These are phyloP conservation scores for Hirudinaria manillensis DNA, from an alignment of 2,888 invertebrate genomes.

Conservation along the genomic window DNA sequence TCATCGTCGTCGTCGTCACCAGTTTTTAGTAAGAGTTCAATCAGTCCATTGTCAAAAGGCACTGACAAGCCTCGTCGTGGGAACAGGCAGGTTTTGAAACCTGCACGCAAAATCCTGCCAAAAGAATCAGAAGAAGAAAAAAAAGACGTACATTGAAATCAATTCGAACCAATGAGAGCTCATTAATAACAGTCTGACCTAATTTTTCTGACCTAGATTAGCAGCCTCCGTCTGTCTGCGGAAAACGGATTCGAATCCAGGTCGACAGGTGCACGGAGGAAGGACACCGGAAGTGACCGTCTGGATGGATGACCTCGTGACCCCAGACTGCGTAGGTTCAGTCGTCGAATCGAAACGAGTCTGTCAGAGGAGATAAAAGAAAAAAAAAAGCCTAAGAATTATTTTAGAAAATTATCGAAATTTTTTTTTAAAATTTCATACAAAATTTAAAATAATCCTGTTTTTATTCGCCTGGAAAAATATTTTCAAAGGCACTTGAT, in stretches of 20 bases:
- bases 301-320: neutral
- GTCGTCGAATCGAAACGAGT: neutral
- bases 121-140: neutral
- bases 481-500: no score
- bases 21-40: neutral
- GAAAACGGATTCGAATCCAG: neutral
- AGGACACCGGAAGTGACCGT: slow-evolving; percentile 9
- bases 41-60: neutral
- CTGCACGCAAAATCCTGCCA: neutral
- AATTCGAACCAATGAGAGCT: neutral
- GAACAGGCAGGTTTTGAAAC: no score
- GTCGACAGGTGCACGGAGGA: neutral
- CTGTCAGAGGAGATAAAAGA: neutral
- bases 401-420: no score
- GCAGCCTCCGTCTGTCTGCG: slow-evolving; percentile 7
- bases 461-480: no score
- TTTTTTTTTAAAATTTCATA: no score
- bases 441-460: no score
- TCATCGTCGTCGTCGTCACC: slow-evolving; percentile 11
- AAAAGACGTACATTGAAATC: neutral
- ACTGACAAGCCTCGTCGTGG: neutral
- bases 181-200: slow-evolving; percentile 2
- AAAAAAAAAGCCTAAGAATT: no score
- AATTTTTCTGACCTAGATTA: slow-evolving; percentile 18
- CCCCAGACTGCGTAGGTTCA: neutral